Conservation (phyloP, 2,888 invertebrate genomes). For the Erebia ligea region DNA sequence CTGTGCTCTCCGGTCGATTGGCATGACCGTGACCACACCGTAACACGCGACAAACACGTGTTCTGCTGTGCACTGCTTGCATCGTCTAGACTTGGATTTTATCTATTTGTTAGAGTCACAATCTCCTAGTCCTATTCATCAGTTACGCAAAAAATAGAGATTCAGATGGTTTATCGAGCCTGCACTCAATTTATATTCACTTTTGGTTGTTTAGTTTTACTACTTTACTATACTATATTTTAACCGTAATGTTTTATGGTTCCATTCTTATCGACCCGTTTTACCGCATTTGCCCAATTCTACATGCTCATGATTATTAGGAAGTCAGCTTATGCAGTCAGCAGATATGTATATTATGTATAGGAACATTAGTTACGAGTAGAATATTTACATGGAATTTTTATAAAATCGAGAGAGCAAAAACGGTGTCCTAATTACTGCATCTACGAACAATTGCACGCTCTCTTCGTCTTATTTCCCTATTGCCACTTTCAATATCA, state of each 20-base stretch:
- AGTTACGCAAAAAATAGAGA: neutral
- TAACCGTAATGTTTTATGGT: too few species aligned
- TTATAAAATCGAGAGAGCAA: neutral
- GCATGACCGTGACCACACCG: conserved; percentile 48
- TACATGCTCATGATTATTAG: too few species aligned
- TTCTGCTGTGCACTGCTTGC: conserved; percentile 43
- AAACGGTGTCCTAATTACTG: conserved; percentile 13
- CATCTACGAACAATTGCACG: conserved; percentile 13
- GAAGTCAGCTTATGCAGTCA: too few species aligned
- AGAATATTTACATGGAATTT: neutral
- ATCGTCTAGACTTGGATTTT: conserved; percentile 48
- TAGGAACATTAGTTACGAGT: too few species aligned
- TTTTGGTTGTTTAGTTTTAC: too few species aligned
- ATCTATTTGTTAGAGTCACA: conserved; percentile 15
- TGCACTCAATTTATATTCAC: neutral
- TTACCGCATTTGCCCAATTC: too few species aligned
- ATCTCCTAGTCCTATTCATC: neutral
- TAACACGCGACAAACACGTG: conserved; percentile 72
- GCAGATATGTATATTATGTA: too few species aligned
- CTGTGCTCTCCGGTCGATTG: conserved; percentile 67
- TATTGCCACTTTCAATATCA: conserved; percentile 31
- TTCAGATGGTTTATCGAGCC: neutral
- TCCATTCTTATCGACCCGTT: too few species aligned
- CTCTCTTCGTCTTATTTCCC: conserved; percentile 16
- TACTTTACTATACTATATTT: too few species aligned